phyloP scores from a whole-genome alignment of 2,888 invertebrate genomes.

The Melinaea menophilus region DNA sequence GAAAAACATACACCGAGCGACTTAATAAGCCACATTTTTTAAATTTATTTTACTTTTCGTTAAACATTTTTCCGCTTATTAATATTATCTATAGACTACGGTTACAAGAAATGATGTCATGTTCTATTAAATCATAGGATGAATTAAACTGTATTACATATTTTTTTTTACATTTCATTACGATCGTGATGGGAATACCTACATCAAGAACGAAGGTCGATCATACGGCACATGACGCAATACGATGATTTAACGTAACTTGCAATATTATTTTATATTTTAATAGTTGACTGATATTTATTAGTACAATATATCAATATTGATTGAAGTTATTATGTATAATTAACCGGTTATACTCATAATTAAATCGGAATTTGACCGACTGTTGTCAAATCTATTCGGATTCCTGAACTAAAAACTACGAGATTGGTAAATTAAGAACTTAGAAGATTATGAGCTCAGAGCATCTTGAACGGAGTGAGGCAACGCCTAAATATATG shows the following conservation, averaged over 20 bases:
- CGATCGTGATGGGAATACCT: neutral
- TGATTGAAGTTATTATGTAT: neutral
- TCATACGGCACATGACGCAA: neutral
- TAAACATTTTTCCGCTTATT: neutral
- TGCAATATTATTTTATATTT: constrained; percentile 6
- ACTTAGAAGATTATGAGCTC: no score
- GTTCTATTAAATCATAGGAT: neutral
- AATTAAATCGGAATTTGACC: no score
- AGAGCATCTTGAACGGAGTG: no score
- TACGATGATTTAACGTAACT: neutral
- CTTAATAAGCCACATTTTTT: constrained; percentile 1
- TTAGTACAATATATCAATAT: constrained; percentile 1
- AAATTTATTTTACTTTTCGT: constrained; percentile 2
- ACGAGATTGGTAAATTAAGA: no score
- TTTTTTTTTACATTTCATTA: constrained; percentile 1
- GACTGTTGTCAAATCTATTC: no score
- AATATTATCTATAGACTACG: neutral
- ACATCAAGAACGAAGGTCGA: neutral
- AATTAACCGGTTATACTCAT: neutral
- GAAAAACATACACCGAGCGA: constrained; percentile 24
- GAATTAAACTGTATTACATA: neutral
- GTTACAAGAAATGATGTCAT: neutral
- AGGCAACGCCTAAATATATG: no score
- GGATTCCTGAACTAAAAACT: no score
- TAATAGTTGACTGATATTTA: neutral